A percentile compares a stretch with the other conserved stretches of the same genome.
phyloP scores from a whole-genome alignment of 1,140 invertebrate species.

The Uloborus diversus region DNA sequence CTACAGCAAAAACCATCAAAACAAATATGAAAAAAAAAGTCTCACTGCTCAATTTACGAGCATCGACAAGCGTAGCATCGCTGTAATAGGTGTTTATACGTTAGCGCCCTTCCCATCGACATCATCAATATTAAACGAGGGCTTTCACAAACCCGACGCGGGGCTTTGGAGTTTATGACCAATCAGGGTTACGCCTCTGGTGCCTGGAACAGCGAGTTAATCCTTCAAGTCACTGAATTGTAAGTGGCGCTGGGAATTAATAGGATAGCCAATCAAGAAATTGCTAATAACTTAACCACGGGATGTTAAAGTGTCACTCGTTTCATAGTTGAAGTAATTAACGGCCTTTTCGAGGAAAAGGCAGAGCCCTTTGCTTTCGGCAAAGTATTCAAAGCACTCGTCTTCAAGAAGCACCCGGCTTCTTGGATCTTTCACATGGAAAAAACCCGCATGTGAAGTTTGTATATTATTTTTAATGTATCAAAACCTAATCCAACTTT shows the following conservation, averaged over 20 bases:
- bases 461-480: too few relatives aligned
- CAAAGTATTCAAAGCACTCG: too few relatives aligned
- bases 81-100: neutral
- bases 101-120: neutral
- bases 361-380: too few relatives aligned
- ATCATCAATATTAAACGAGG: slow-evolving; percentile 45
- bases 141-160: neutral
- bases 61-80: too few relatives aligned
- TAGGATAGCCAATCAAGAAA: slow-evolving; percentile 41
- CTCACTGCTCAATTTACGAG: too few relatives aligned
- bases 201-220: slow-evolving; percentile 5
- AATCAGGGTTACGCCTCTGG: slow-evolving; percentile 22
- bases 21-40: too few relatives aligned
- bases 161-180: slow-evolving; percentile 13
- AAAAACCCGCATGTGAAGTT: too few relatives aligned
- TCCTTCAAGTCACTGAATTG: slow-evolving; percentile 46
- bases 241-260: slow-evolving; percentile 39
- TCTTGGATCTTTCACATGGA: too few relatives aligned
- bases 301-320: slow-evolving; percentile 37
- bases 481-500: too few relatives aligned
- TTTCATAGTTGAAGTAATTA: slow-evolving; percentile 20
- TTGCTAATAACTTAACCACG: slow-evolving; percentile 48
- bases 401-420: too few relatives aligned
- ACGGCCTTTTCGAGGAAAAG: slow-evolving; percentile 3
- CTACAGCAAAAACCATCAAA: too few relatives aligned